These are phyloP conservation scores for Trinorchestia longiramus DNA, from an alignment of 1,140 invertebrate genomes.

Conservation along the genomic window DNA sequence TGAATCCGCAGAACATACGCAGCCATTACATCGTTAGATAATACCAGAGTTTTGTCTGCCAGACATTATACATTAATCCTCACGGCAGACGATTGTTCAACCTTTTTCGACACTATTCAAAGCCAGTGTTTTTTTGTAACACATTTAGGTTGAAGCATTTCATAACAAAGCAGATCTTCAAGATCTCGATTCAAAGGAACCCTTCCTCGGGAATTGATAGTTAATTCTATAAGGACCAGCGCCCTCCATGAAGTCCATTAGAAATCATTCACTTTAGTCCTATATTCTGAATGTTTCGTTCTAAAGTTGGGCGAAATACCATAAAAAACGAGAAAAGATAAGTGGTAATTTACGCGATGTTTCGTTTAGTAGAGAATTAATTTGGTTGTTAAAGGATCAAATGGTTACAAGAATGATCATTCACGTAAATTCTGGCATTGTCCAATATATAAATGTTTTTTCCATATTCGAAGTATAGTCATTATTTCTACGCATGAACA, in stretches of 20 bases:
- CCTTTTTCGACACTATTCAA: neutral
- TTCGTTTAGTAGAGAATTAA: too few relatives aligned
- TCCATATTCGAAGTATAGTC: neutral
- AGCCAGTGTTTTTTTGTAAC: neutral
- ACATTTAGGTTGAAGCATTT: neutral
- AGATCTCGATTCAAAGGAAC: neutral
- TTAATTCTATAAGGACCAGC: too few relatives aligned
- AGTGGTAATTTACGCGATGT: too few relatives aligned
- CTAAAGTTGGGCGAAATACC: too few relatives aligned
- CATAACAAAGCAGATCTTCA: neutral
- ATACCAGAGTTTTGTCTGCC: neutral
- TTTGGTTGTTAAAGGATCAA: too few relatives aligned
- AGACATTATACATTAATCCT: neutral
- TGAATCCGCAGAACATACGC: neutral
- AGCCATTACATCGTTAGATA: neutral
- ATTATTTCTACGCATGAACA: neutral
- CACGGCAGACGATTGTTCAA: neutral
- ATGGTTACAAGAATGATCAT: neutral
- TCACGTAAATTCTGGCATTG: neutral
- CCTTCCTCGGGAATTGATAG: neutral
- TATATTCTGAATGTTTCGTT: too few relatives aligned
- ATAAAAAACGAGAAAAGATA: too few relatives aligned
- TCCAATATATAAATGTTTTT: neutral
- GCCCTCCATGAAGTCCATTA: too few relatives aligned
- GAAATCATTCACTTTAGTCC: too few relatives aligned